Base-by-base conservation (phyloP, 2,797 vertebrate genomes). In the Leptoclinus maculatus region DNA sequence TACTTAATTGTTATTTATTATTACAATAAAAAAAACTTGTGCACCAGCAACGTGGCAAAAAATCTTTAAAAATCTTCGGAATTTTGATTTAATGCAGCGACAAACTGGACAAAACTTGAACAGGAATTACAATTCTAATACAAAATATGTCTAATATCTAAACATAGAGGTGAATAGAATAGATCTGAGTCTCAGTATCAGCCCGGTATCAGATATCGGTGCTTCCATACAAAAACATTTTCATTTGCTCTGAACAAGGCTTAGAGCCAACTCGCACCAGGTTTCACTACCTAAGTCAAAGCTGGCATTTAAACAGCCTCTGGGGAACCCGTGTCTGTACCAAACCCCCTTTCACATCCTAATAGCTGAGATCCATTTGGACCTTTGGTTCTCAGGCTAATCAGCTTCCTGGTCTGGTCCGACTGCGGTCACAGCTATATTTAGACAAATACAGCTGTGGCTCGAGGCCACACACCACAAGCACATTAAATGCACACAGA, bases 381-480 rank as follows among this genome's bases (percentile, higher is more conserved):
- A 66, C 51, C 49, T 60, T 17, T 73, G 74, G 73, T 87, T 84
- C 81, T 87, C 64, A 83, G 60, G 76, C 64, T 79, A 83, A 87
- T 88, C 80, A 85, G 76, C 68, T 62, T 67, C 79, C 62, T 77
- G 79, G 76, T 84, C 75, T 79, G 82, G 43, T 77, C 66, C 75
- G 56, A 80, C 70, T 85, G 86, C 69, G 82, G 77, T 76, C 68
- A 74, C 47, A 10, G 39, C 84, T 87, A 85, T 80, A 82, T 89
- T 85, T 87, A 88, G 76, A 79, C 57, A 76, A 62, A 76, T 82
- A 74, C 82, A 89, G 90, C 79, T 86, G 78, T 66, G 57, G 69
- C 70, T 80, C 19, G 38, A 81, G 83, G 78, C 66, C 67, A 78
- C 65, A 76, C 76, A 77, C 79, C 81, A 32, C 23, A 43, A 10